These are phyloP conservation scores for Arge pagana DNA, from an alignment of 2,888 invertebrate genomes.

Conservation along the genomic window DNA sequence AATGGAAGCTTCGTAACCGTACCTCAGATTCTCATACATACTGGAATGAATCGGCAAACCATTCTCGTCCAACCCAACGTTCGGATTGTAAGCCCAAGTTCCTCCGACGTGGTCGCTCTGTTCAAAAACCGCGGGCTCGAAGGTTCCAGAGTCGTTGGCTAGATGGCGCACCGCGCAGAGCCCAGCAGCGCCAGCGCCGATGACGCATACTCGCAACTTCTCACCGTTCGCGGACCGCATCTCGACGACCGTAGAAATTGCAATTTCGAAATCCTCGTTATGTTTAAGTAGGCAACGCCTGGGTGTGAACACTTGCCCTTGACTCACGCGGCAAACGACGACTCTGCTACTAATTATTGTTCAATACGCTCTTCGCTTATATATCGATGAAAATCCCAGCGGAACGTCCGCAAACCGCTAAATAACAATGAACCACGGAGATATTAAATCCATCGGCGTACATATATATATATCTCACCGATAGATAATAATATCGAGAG, in stretches of 20 bases:
- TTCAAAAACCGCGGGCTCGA: constrained; percentile 70
- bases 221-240: background rate
- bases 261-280: constrained; percentile 2
- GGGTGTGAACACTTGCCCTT: no score
- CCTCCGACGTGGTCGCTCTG: constrained; percentile 73
- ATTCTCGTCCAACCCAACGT: constrained; percentile 66
- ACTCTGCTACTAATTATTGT: no score
- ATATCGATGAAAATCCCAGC: no score
- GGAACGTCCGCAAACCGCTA: no score
- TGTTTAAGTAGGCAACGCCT: background rate
- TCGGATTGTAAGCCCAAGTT: constrained; percentile 78
- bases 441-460: no score
- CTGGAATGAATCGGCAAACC: constrained; percentile 75
- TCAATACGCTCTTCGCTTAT: no score
- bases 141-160: constrained; percentile 57
- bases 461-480: no score
- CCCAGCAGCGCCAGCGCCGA: constrained; percentile 80
- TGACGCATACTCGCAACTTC: constrained; percentile 63
- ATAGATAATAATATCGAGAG: no score
- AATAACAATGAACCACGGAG: no score
- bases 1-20: constrained; percentile 39
- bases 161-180: constrained; percentile 69
- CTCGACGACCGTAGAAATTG: background rate
- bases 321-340: no score
- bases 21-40: constrained; percentile 80